phyloP scores from a whole-genome alignment of 2,113 vertebrate genomes.

The Eurypyga helias region DNA sequence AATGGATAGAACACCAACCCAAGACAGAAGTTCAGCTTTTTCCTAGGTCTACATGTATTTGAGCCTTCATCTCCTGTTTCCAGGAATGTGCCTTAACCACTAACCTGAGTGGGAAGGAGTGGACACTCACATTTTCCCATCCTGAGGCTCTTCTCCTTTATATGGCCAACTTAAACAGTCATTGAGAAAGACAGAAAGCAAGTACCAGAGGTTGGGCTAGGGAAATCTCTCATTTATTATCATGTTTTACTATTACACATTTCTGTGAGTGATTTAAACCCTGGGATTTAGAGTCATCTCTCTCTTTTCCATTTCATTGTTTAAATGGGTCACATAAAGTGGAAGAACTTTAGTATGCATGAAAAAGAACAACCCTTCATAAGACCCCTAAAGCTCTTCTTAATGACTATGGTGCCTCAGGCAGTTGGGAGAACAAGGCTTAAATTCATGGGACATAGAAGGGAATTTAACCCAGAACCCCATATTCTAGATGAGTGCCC shows the following conservation, averaged over 20 bases:
- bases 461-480: neutral
- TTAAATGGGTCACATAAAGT: slow-evolving; percentile 4
- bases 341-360: neutral
- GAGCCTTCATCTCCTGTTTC: neutral
- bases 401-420: neutral
- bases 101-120: neutral
- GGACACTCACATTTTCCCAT: neutral
- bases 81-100: neutral
- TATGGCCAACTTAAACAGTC: neutral
- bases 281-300: neutral
- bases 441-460: neutral
- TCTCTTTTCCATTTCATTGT: neutral
- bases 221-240: neutral
- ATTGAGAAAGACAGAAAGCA: neutral
- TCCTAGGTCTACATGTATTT: neutral
- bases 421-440: neutral
- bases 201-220: neutral
- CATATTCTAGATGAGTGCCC: neutral
- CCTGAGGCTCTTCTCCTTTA: neutral
- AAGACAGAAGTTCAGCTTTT: neutral
- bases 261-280: neutral
- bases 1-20: neutral
- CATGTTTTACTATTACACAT: neutral
- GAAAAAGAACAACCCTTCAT: neutral
- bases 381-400: neutral